Percentiles rank a stretch among this genome's conserved stretches.
Conservation (phyloP, 1,140 invertebrate species). For the Trypoxylus dichotomus region DNA sequence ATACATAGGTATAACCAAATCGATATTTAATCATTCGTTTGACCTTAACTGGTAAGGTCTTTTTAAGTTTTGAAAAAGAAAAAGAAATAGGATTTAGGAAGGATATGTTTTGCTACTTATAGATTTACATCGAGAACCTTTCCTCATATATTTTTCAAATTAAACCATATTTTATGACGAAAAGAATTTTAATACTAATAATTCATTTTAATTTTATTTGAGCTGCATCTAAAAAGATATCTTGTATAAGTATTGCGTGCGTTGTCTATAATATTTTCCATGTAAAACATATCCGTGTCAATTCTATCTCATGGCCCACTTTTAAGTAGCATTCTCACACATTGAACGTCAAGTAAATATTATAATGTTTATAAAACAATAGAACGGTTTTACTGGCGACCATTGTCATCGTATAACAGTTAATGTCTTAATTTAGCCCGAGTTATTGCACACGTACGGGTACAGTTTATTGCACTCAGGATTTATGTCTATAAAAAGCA, state of each 20-base stretch:
- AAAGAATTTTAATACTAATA: no score
- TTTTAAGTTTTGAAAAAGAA: no score
- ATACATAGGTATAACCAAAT: no score
- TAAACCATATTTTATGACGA: no score
- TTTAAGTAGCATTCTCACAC: neutral
- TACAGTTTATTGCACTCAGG: neutral
- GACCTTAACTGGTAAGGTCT: no score
- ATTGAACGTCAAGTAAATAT: neutral
- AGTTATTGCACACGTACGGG: neutral
- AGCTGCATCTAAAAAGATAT: neutral
- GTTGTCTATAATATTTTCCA: neutral
- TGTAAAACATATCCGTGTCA: neutral
- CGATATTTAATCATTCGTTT: no score
- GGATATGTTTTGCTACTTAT: no score
- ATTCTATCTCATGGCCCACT: neutral
- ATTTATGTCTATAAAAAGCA: no score
- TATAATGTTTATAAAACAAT: constrained; percentile 3
- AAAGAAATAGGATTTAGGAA: no score
- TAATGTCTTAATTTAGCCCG: neutral
- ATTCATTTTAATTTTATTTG: no score
- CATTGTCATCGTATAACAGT: neutral
- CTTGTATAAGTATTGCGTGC: neutral
- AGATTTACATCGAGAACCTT: no score
- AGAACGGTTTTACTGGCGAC: neutral
- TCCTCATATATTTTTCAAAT: no score